Percentiles rank a stretch among this genome's conserved stretches.
Evolutionary conservation across 2,113 vertebrate genomes (phyloP).

Genomic region (Rhinogobius similis): DNA sequence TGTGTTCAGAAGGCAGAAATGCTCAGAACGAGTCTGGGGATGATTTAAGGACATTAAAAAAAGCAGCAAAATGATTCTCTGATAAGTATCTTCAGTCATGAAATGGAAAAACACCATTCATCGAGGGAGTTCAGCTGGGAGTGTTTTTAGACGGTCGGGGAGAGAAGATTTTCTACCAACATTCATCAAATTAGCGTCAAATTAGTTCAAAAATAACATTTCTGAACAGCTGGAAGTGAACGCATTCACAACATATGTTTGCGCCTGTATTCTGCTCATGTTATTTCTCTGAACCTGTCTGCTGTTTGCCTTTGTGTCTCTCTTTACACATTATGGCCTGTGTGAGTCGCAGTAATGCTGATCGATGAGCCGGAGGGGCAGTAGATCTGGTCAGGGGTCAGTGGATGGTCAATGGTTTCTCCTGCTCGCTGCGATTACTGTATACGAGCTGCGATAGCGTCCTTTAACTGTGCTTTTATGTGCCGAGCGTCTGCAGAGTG

Average conservation of each 20-base stretch:
- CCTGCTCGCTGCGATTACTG: slow-evolving; percentile 15
- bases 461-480: slow-evolving; percentile 34
- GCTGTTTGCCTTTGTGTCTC: not conserved
- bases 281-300: not conserved
- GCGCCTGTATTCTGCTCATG: not conserved
- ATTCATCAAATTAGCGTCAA: no score
- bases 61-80: no score
- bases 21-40: no score
- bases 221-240: no score
- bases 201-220: no score
- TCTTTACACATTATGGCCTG: not conserved
- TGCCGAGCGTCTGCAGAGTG: slow-evolving; percentile 24
- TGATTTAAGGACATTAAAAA: no score
- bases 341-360: not conserved
- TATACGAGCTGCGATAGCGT: not conserved
- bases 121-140: no score
- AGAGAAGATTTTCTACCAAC: no score
- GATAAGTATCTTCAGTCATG: no score
- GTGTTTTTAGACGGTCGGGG: no score
- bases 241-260: not conserved
- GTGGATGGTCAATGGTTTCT: slow-evolving; percentile 28
- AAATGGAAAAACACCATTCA: no score
- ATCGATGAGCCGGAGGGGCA: not conserved
- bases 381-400: slow-evolving; percentile 2
- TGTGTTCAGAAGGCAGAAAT: no score